phyloP scores from a whole-genome alignment of 1,140 invertebrate species.

The Lineus longissimus region DNA sequence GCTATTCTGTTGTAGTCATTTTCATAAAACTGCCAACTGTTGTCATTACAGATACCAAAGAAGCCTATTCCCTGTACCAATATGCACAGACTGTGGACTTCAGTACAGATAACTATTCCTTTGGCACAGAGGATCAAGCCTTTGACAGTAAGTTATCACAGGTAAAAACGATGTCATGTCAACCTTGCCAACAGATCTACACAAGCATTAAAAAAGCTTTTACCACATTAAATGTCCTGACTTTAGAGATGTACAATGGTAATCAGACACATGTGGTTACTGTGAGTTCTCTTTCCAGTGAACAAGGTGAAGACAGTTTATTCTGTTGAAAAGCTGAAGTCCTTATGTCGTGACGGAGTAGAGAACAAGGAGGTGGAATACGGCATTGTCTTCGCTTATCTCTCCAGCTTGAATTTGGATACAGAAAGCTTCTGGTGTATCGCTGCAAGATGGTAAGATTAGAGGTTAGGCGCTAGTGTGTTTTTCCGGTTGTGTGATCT shows the following conservation, averaged over 20 bases:
- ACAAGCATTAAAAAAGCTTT: too few species aligned
- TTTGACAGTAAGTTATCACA: too few species aligned
- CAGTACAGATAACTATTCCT: neutral
- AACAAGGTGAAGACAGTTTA: constrained; percentile 30
- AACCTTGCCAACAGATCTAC: too few species aligned
- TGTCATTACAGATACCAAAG: constrained; percentile 37
- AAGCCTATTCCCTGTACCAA: constrained; percentile 37
- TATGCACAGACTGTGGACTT: constrained; percentile 30
- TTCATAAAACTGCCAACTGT: too few species aligned
- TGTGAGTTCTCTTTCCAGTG: constrained; percentile 24
- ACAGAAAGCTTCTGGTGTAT: neutral
- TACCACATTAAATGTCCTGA: too few species aligned
- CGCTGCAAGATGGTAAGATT: constrained; percentile 5
- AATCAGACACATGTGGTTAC: too few species aligned
- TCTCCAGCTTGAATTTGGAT: constrained; percentile 11
- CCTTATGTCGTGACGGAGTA: constrained; percentile 6
- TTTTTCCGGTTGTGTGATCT: too few species aligned
- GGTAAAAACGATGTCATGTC: too few species aligned
- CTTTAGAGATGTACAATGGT: too few species aligned
- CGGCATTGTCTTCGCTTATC: constrained; percentile 12
- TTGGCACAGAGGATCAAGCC: too few species aligned
- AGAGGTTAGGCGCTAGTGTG: too few species aligned
- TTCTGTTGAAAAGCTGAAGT: constrained; percentile 26
- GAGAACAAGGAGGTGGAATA: neutral
- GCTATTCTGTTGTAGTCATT: too few species aligned